These are phyloP conservation scores for Orientallactaga sibirica DNA, from an alignment of 2,797 vertebrate species.

Conservation along the genomic window DNA sequence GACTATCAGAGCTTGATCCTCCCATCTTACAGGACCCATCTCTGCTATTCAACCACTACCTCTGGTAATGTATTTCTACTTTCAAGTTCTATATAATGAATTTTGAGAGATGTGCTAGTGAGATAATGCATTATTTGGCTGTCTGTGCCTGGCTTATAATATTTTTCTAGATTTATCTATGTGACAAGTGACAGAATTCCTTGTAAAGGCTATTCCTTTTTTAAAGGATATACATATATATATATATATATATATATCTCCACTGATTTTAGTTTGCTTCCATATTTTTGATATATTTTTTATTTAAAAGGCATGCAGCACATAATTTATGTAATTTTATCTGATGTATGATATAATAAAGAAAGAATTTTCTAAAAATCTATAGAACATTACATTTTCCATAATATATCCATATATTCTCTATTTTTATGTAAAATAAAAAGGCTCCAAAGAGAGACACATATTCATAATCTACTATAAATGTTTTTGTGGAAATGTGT, in stretches of 20 bases:
- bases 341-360: background rate
- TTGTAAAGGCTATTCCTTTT: too few relatives aligned
- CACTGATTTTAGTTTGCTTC: background rate
- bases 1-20: too few relatives aligned
- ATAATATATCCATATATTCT: background rate
- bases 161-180: too few relatives aligned
- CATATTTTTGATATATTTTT: background rate
- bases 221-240: too few relatives aligned
- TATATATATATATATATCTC: background rate
- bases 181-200: too few relatives aligned
- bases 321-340: background rate
- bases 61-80: too few relatives aligned
- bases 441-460: background rate
- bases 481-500: background rate
- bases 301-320: background rate
- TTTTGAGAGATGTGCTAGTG: too few relatives aligned
- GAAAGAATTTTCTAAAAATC: slow-evolving; percentile 11
- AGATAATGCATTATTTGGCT: too few relatives aligned
- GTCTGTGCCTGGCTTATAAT: too few relatives aligned
- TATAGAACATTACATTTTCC: background rate
- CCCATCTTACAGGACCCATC: too few relatives aligned
- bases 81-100: too few relatives aligned
- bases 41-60: too few relatives aligned
- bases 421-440: background rate
- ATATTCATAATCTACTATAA: slow-evolving; percentile 2